Evolutionary conservation across 2,113 vertebrate genomes (phyloP).

Genomic region (Spea multiplicata): DNA sequence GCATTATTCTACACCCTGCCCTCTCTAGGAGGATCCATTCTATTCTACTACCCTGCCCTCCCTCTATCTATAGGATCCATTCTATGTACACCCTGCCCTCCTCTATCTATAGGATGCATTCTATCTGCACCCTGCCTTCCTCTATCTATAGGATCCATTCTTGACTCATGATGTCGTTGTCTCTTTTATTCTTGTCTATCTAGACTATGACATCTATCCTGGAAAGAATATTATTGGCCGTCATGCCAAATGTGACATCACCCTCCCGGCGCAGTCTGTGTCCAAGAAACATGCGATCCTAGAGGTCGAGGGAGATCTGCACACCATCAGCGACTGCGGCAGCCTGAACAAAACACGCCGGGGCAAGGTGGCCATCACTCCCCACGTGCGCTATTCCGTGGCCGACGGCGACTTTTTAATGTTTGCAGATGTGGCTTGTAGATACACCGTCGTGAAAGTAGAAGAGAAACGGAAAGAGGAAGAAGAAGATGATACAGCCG

Average conservation of each 20-base stretch:
- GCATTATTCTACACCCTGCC: no score
- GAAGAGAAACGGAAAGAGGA: constrained; percentile 13
- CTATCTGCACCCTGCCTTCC: no score
- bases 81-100: no score
- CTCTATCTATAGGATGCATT: no score
- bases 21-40: no score
- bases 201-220: constrained; percentile 76
- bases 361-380: constrained; percentile 67
- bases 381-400: constrained; percentile 73
- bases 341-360: constrained; percentile 84
- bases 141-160: no score
- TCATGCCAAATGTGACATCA: constrained; percentile 69
- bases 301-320: constrained; percentile 55
- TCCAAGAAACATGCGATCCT: constrained; percentile 75
- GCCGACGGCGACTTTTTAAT: constrained; percentile 70
- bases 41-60: no score
- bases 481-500: background rate
- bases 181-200: background rate
- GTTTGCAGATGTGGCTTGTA: constrained; percentile 81
- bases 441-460: constrained; percentile 57
- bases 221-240: constrained; percentile 82
- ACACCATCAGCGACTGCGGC: constrained; percentile 74
- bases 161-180: background rate
- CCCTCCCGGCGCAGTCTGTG: constrained; percentile 69
- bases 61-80: no score